Evolutionary conservation across 2,888 invertebrate species (phyloP).

Genomic region (Dioctria linearis): DNA sequence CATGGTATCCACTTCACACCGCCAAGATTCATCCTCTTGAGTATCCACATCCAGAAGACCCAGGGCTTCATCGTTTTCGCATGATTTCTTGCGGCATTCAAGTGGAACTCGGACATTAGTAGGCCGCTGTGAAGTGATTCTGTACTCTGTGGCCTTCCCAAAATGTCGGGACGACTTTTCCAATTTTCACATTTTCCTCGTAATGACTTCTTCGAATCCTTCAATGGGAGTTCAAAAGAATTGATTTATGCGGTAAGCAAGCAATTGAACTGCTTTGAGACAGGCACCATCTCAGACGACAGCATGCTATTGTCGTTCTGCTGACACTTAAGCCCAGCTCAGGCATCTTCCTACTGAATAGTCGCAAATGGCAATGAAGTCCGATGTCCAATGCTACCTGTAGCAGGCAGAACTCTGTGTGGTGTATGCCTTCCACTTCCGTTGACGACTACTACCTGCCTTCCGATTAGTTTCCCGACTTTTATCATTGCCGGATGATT

Average conservation of each 20-base stretch:
- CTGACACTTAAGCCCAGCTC: not conserved
- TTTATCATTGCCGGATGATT: slow-evolving; percentile 15
- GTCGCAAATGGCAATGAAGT: not conserved
- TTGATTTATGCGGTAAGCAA: slow-evolving; percentile 42
- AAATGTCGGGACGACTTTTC: slow-evolving; percentile 26
- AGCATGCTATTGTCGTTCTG: not conserved
- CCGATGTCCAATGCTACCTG: not conserved
- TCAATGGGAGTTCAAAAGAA: slow-evolving; percentile 37
- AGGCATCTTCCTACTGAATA: not conserved
- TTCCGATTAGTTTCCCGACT: not conserved
- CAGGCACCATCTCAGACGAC: too few species aligned
- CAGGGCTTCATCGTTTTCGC: slow-evolving; percentile 8
- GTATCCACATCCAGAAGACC: not conserved
- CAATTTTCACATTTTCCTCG: slow-evolving; percentile 39
- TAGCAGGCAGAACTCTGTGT: not conserved
- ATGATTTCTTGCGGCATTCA: slow-evolving; percentile 22
- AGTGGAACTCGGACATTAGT: slow-evolving; percentile 26
- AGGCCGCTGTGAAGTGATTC: not conserved
- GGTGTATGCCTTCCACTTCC: not conserved
- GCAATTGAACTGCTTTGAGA: not conserved
- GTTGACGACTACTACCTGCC: not conserved
- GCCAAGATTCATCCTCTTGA: slow-evolving; percentile 3
- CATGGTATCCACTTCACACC: not conserved
- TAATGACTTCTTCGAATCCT: not conserved
- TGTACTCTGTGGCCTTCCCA: not conserved